Evolutionary conservation across 2,113 vertebrate genomes (phyloP), one percentile per base, ranked within the genome.

Genomic region (Ctenodactylus gundi): DNA sequence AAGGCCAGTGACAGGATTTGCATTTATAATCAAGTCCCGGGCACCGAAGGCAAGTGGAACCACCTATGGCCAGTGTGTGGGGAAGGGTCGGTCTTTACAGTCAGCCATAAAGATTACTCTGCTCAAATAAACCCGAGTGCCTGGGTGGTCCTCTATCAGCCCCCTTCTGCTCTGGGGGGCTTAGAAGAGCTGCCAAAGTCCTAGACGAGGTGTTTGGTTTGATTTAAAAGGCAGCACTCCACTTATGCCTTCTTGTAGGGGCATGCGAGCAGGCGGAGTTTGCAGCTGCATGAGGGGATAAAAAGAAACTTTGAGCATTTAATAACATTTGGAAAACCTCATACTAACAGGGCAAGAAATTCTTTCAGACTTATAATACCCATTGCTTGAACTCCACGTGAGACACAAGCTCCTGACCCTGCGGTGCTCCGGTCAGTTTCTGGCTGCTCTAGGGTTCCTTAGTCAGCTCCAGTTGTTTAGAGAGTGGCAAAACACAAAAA

Each of bases 81-180:
- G 70, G 85, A 83, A 91, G 53, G 87, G 70, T 39, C 18, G 82
- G 73, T 46, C 60, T 41, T 58, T 41, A 39, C 73, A 93, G 80
- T 83, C 77, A 21, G 84, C 92, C 31, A 7, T 65, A 34, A 90
- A 94, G 73, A 51, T 87, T 84, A 78, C 9, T 36, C 80, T 82
- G 46, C 29, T 67, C 76, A 75, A 95, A 88, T 95, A 93, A 91
- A 75, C 85, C 88, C 23, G 76, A 44, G 85, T 95, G 88, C 11
- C 89, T 97, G 98, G 95, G 98, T 97, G 97, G 97, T 96, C 97
- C 77, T 55, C 76, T 53, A 60, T 55, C 60, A 41, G 68, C 77
- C 87, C 78, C 53, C 34, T 95, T 95, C 86, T 67, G 36, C 51
- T 80, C 67, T 91, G 87, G 62, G 83, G 95, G 80, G 84, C 93